Conservation (phyloP, 2,797 vertebrate species). For the Platyrinchus mystaceus region DNA sequence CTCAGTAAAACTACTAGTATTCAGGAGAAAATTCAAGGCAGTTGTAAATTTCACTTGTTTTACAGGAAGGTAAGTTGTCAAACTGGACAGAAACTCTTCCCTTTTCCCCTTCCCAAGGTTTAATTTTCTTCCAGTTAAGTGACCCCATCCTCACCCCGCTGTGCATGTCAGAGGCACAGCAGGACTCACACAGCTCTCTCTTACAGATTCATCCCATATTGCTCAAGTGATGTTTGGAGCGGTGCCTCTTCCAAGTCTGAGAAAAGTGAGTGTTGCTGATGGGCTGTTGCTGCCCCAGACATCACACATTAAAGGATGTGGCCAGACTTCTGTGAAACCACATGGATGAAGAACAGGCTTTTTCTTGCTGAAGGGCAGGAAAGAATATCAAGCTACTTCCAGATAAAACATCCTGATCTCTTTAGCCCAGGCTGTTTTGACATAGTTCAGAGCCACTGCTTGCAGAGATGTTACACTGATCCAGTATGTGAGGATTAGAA, state of each 20-base stretch:
- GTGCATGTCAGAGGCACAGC: neutral
- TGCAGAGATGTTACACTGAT: slow-evolving; percentile 9
- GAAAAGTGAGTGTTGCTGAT: slow-evolving; percentile 84
- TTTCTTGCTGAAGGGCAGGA: slow-evolving; percentile 61
- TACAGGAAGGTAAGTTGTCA: neutral
- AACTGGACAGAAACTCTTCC: neutral
- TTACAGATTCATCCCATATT: slow-evolving; percentile 95
- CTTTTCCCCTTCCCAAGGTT: neutral
- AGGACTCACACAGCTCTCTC: slow-evolving; percentile 22
- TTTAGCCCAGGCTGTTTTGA: slow-evolving; percentile 52
- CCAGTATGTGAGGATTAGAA: slow-evolving; percentile 7
- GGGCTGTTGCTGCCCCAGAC: slow-evolving; percentile 54
- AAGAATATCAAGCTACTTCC: slow-evolving; percentile 63
- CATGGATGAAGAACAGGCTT: slow-evolving; percentile 28
- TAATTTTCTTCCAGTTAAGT: neutral
- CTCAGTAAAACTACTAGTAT: neutral
- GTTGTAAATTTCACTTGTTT: neutral
- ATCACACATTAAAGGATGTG: slow-evolving; percentile 45
- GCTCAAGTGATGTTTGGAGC: slow-evolving; percentile 98
- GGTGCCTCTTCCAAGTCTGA: slow-evolving; percentile 90
- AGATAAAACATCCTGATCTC: slow-evolving; percentile 68
- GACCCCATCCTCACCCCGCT: neutral
- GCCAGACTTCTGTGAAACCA: slow-evolving; percentile 59
- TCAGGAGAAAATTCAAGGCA: neutral
- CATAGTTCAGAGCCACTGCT: slow-evolving; percentile 50